These are phyloP conservation scores for Paramacrobiotus metropolitanus DNA, from an alignment of 1,140 invertebrate genomes.

Conservation along the genomic window DNA sequence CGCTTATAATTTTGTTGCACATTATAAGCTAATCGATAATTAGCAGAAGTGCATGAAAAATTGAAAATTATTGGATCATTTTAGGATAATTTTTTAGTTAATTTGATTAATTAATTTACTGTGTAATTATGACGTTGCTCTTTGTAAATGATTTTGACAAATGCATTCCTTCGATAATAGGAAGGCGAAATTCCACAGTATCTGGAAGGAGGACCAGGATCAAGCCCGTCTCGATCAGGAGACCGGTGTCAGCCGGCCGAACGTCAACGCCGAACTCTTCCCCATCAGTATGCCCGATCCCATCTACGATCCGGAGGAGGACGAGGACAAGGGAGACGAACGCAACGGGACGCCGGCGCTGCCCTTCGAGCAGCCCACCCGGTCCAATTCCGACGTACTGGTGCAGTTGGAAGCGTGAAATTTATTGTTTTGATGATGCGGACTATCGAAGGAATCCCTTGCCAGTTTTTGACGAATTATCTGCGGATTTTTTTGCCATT, in stretches of 20 bases:
- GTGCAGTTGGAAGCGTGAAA: too few relatives aligned
- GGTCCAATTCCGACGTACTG: too few relatives aligned
- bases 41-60: not conserved
- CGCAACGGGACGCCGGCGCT: not conserved
- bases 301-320: not conserved
- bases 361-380: too few relatives aligned
- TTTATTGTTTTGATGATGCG: too few relatives aligned
- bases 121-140: not conserved
- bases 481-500: too few relatives aligned
- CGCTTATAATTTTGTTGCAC: too few relatives aligned
- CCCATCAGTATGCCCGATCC: constrained; percentile 1
- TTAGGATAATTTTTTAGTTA: not conserved
- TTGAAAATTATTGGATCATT: not conserved
- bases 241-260: not conserved
- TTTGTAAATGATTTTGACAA: too few relatives aligned
- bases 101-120: not conserved
- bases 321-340: not conserved
- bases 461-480: too few relatives aligned
- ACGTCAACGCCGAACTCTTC: constrained; percentile 1
- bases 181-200: not conserved
- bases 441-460: too few relatives aligned
- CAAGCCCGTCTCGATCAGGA: not conserved
- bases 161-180: not conserved
- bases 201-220: not conserved
- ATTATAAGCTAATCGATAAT: not conserved